phyloP scores from a whole-genome alignment of 2,113 vertebrate genomes.

The Pachycephala philippinensis region DNA sequence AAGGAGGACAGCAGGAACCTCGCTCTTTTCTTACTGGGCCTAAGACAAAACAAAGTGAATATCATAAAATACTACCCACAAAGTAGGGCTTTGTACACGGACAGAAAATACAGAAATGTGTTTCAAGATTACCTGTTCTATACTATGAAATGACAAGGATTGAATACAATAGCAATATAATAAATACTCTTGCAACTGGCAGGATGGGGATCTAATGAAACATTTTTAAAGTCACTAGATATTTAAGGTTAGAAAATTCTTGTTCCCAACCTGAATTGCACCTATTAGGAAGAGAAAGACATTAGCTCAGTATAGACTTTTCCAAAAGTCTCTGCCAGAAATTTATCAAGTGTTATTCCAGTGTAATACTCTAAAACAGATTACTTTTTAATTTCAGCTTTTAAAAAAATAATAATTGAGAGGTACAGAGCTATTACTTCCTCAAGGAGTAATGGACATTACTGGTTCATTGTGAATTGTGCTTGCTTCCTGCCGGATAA shows the following conservation, averaged over 20 bases:
- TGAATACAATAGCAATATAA: background rate
- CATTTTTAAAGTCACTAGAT: background rate
- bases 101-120: background rate
- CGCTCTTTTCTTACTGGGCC: background rate
- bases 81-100: background rate
- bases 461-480: background rate
- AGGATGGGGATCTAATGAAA: background rate
- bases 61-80: background rate
- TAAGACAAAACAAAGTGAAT: background rate
- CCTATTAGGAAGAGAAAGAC: background rate
- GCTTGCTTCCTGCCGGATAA: background rate
- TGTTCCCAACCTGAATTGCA: background rate
- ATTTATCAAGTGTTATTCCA: background rate
- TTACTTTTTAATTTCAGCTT: background rate
- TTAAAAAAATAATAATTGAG: background rate
- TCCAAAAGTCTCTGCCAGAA: background rate
- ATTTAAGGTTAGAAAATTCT: background rate
- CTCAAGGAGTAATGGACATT: background rate
- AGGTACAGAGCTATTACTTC: background rate
- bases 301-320: background rate
- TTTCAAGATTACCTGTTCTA: background rate
- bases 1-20: background rate
- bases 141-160: background rate
- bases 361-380: background rate
- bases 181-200: background rate